Base-by-base conservation (phyloP, 2,888 invertebrate species). In the Halocaridina rubra region DNA sequence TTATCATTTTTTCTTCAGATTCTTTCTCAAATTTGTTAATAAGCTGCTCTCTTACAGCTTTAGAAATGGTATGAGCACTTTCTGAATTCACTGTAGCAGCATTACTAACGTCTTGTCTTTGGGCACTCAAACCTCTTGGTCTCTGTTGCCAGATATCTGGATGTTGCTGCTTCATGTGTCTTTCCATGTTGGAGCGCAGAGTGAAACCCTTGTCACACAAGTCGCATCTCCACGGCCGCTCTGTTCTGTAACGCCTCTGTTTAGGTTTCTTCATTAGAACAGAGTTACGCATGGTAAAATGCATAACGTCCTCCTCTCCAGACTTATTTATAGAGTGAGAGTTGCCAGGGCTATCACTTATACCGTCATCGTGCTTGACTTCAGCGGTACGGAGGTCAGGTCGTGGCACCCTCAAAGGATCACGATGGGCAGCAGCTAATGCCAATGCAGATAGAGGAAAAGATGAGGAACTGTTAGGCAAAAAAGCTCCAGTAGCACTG, bases 81-180 rank as follows among this genome's bases (percentile, higher is more conserved):
- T 53, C 53, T 16, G 90, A 89, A 2, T 93, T 93, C 75, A 93
- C 93, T 89, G 93, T 93, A 30, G 82, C 57, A 4, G 82, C 80
- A 19, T 75, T 74, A 46, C 76, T 82, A n/a, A n/a, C n/a, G 94
- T 89, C 94, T 93, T 64, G 92, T 92, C 69, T 90, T 89, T 88
- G 90, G 53, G 86, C 24, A 86, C 57, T 75, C 85, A 86, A 30
- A 30, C 86, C 86, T 87, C 76, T 85, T 71, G 76, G 88, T 85
- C 53, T 89, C 89, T 96, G 95, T 78, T 95, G 95, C 95, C 97
- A 97, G 90, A 94, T 95, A 87, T 96, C 95, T 0, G 97, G 97
- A 92, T 98, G 98, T 89, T 97, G 97, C 89, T 97, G 97, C 90
- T 97, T 97, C 2, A 97, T 96, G 89, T 98, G 98, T 0, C 97